Base-by-base conservation (phyloP, 64 coral and sea anemone genomes). In the Platygyra sinensis region DNA sequence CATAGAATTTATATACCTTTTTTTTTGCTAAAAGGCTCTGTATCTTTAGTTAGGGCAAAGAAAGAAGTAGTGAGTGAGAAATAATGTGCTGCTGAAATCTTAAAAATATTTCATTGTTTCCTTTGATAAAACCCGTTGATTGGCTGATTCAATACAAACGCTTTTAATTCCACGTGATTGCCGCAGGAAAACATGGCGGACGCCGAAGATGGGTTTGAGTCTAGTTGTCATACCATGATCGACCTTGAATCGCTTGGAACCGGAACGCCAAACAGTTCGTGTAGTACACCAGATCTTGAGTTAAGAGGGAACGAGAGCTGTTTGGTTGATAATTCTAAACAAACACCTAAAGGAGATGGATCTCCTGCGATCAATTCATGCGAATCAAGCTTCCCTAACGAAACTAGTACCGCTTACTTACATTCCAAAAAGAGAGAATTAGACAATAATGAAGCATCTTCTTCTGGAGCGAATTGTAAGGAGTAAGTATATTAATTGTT, bases 101-200 rank as follows among this genome's bases (percentile, higher is more conserved):
- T 69, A n/a, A 69, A 69, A n/a, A 27, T n/a, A n/a, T 28, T 27
- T 11, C 22, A 69, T 69, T 25, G 22, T 27, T 69, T 69, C 9
- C 24, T 50, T 27, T 24, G 36, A n/a, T 77, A 49, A 50, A 27
- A 4, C 36, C 33, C 24, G 10, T 63, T 72, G 62, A 85, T 85
- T 85, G 81, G 81, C 33, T 28, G 32, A n/a, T 64, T 17, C 24
- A 17, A 51, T 71, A 71, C 81, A 85, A 83, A 85, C 81, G 63
- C 60, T 72, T 72, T 85, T 69, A 85, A 85, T 85, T 85, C 81
- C 81, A 85, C 62, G 81, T 85, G 81, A 85, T 85, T 85, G 60
- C 16, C 17, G 19, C 1, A 85, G 81, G 19, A 71, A 71, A 85
- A 85, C 81, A 85, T 85, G 81, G 81, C 81, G 62, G 81, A 85